Conservation (phyloP, 2,113 vertebrate species). For the Tragulus kanchil region DNA sequence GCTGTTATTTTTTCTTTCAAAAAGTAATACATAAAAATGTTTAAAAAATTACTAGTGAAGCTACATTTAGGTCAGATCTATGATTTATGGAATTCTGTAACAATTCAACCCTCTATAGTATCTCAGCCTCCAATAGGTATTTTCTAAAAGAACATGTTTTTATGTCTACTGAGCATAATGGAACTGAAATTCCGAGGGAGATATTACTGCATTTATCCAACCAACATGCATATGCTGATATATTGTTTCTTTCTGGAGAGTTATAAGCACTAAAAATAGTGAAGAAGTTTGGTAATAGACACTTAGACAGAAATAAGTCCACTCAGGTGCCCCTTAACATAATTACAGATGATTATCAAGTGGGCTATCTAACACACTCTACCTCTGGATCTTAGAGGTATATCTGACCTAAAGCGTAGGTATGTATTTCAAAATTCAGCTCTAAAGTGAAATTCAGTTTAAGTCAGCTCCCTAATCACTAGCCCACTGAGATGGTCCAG, state of each 20-base stretch:
- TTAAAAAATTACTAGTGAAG: background rate
- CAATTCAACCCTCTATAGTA: background rate
- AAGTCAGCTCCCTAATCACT: constrained; percentile 8
- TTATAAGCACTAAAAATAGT: background rate
- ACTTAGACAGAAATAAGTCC: background rate
- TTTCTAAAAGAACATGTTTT: background rate
- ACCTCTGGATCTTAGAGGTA: background rate
- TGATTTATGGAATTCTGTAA: background rate
- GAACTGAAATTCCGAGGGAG: background rate
- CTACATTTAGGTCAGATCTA: background rate
- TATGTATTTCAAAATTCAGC: background rate
- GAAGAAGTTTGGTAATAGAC: background rate
- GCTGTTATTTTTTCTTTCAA: background rate
- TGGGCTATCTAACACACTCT: background rate
- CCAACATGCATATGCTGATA: background rate
- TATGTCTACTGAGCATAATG: background rate
- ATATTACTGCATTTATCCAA: background rate
- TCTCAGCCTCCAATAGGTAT: background rate
- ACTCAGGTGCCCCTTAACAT: background rate
- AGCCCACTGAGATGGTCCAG: constrained; percentile 46
- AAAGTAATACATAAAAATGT: background rate
- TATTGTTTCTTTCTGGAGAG: background rate
- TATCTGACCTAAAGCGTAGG: background rate
- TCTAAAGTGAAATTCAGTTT: background rate
- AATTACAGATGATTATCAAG: background rate